Base-by-base conservation (phyloP, 1,140 invertebrate species). In the Brachionus paranguensis region DNA sequence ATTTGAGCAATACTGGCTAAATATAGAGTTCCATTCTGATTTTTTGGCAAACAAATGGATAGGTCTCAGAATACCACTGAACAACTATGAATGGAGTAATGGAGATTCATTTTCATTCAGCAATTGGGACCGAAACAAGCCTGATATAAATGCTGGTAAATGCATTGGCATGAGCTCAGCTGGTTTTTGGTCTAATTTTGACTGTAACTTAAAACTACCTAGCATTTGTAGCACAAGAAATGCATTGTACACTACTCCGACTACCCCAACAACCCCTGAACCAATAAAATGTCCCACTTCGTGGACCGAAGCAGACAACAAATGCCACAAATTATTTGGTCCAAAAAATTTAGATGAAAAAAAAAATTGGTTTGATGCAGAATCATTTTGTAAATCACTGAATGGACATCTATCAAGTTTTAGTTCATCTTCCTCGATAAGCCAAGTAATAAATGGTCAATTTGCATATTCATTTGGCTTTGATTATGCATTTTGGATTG, bases 401-500 rank as follows among this genome's bases (percentile, higher is more conserved):
- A 68, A 68, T 64, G 78, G 78, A 43, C 53, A 81, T 45, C 29
- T 81, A 17, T 60, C 78, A 20, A 64, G 50, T 68, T 81, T 81
- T 64, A 64, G 37, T 12, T 64, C 78, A 20, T 81, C 41, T 37
- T n/a, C 8, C 3, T 41, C 53, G 4, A 12, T 65, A 27, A 45
- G 14, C n/a, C 33, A 64, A 60, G 78, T 81, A 24, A 47, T 24
- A 24, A 60, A 17, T 43, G 78, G 78, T 7, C 78, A 81, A 81
- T 24, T 20, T 27, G 43, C 43, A 5, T 81, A 64, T 29, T 14
- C 20, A n/a, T 60, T 64, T 17, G 64, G 53, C 4, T 64, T 10
- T 81, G 53, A 60, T 64, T 68, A 64, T 24, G 33, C 78, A 41
- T 81, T 81, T 81, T 81, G 78, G 78, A 81, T 81, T 12, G 78